A percentile compares a stretch with the other conserved stretches of the same genome.
phyloP scores from a whole-genome alignment of 2,888 invertebrate genomes.

The Trypoxylon attenuatum region DNA sequence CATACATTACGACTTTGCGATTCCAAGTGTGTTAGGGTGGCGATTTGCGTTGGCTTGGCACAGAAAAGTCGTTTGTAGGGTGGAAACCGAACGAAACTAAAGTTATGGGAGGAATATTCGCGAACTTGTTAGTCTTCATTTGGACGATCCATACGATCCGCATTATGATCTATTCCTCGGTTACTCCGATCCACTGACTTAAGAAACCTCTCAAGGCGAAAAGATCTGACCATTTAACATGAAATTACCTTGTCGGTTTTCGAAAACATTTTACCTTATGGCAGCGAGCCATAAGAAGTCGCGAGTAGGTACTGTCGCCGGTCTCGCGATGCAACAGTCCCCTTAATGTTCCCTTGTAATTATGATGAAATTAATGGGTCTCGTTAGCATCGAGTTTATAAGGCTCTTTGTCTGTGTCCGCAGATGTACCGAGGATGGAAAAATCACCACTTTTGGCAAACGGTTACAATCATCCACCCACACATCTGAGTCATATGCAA shows the following conservation, averaged over 20 bases:
- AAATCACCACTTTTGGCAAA: constrained; percentile 94
- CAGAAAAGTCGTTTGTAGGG: no score
- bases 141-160: neutral
- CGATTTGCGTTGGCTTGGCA: no score
- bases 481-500: constrained; percentile 93
- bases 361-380: neutral
- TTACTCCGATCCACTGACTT: neutral
- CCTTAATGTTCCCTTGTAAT: neutral
- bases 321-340: neutral
- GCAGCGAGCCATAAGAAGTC: neutral
- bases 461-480: constrained; percentile 95
- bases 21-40: no score
- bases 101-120: constrained; percentile 15
- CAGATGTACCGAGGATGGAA: constrained; percentile 92
- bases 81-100: no score
- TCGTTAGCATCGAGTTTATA: neutral
- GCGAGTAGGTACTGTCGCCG: no score
- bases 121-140: constrained; percentile 1
- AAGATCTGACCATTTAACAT: constrained; percentile 25
- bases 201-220: constrained; percentile 8
- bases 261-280: no score
- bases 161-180: neutral
- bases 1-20: constrained; percentile 66
- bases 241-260: neutral
- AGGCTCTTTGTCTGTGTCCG: constrained; percentile 10